These are phyloP conservation scores for Shinisaurus crocodilurus DNA, from an alignment of 2,113 vertebrate species.

Conservation along the genomic window DNA sequence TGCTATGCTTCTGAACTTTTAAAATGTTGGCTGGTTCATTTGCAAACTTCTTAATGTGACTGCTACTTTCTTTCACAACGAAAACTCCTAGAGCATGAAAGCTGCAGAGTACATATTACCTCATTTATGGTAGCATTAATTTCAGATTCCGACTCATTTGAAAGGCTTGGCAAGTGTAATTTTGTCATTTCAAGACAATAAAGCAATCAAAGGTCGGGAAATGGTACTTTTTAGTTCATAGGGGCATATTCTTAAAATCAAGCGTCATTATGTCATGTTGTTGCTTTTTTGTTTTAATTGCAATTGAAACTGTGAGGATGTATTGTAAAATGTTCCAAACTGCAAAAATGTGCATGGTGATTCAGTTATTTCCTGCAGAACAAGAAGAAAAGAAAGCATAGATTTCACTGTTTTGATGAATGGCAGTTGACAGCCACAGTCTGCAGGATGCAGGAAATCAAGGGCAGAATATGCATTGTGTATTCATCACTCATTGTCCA, in stretches of 20 bases:
- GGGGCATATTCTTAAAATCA: constrained; percentile 50
- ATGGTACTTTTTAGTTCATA: constrained; percentile 33
- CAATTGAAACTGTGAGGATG: constrained; percentile 18
- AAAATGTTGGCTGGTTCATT: background rate
- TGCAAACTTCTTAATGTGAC: constrained; percentile 20
- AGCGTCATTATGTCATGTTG: constrained; percentile 29
- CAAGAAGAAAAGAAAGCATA: constrained; percentile 21
- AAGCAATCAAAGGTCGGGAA: constrained; percentile 33
- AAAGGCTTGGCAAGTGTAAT: background rate
- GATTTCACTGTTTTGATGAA: background rate
- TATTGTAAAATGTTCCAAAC: constrained; percentile 28
- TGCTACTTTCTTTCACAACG: constrained; percentile 7
- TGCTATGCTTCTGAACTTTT: background rate
- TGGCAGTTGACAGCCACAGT: background rate
- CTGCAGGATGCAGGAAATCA: constrained; percentile 22
- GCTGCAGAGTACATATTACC: background rate
- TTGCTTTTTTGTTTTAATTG: background rate
- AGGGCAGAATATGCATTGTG: background rate
- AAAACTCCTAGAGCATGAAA: constrained; percentile 7
- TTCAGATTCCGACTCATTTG: background rate
- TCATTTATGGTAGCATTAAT: constrained; percentile 13
- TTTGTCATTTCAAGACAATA: constrained; percentile 5
- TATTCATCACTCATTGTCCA: constrained; percentile 15
- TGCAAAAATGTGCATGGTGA: background rate
- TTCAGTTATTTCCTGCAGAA: constrained; percentile 26